Conservation (phyloP, 1,140 invertebrate species). For the Pachyrhynchus sulphureomaculatus region DNA sequence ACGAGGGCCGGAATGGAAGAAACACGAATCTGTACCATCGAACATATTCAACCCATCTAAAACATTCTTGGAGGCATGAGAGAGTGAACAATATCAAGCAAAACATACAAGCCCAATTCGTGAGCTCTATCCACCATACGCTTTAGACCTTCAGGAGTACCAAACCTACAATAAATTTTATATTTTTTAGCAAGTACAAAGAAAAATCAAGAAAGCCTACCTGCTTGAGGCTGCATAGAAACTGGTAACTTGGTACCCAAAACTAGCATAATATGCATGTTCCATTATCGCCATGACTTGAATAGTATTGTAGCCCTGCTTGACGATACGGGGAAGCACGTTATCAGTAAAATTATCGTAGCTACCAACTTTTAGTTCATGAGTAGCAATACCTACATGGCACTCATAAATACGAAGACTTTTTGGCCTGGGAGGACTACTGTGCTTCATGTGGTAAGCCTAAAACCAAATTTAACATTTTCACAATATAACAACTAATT, state of each 20-base stretch:
- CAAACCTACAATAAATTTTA: slow-evolving; percentile 63
- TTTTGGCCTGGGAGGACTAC: slow-evolving; percentile 72
- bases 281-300: slow-evolving; percentile 99
- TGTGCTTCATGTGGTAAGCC: too few relatives aligned
- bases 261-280: slow-evolving; percentile 99
- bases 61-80: slow-evolving; percentile 97
- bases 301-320: slow-evolving; percentile 96
- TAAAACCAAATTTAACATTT: too few relatives aligned
- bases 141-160: slow-evolving; percentile 95
- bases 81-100: slow-evolving; percentile 97
- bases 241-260: slow-evolving; percentile 98
- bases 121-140: slow-evolving; percentile 92
- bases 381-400: slow-evolving; percentile 96
- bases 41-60: slow-evolving; percentile 97
- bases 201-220: not conserved
- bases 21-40: slow-evolving; percentile 93
- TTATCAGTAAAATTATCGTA: slow-evolving; percentile 92
- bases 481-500: too few relatives aligned
- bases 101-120: slow-evolving; percentile 80
- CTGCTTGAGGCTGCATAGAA: slow-evolving; percentile 73
- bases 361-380: slow-evolving; percentile 84
- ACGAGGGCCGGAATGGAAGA: slow-evolving; percentile 86
- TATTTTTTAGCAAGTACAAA: too few relatives aligned
- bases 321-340: slow-evolving; percentile 88
- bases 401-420: slow-evolving; percentile 95